These are phyloP conservation scores for Octodon degus DNA, from an alignment of 2,113 vertebrate species.

Conservation along the genomic window DNA sequence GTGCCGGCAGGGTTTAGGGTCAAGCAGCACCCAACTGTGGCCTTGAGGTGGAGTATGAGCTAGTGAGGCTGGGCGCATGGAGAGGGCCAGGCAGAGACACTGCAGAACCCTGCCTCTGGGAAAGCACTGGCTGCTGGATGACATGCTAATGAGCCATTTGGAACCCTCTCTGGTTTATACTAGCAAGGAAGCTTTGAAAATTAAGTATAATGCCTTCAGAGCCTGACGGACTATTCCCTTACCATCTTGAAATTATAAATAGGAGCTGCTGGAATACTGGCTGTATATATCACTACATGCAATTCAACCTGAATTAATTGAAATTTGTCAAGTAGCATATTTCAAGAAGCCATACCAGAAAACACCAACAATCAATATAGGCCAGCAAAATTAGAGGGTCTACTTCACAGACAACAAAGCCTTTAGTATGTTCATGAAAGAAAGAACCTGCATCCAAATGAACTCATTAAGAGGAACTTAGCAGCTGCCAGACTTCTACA, in stretches of 20 bases:
- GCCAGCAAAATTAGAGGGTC: conserved; percentile 62
- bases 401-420: conserved; percentile 22
- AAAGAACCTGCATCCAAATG: conserved; percentile 64
- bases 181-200: neutral
- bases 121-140: neutral
- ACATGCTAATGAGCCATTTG: neutral
- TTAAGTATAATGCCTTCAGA: neutral
- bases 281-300: neutral
- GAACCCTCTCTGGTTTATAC: neutral
- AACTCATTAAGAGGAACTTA: conserved; percentile 63
- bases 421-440: neutral
- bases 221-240: neutral
- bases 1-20: neutral
- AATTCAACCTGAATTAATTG: conserved; percentile 54
- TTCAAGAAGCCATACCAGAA: conserved; percentile 50
- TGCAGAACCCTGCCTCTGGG: neutral
- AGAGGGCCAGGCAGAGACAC: neutral
- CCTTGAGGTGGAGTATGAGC: neutral
- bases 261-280: neutral
- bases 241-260: conserved; percentile 54
- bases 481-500: conserved; percentile 18
- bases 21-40: neutral
- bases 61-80: neutral
- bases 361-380: conserved; percentile 44
- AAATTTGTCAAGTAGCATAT: conserved; percentile 43